These are phyloP conservation scores for Eurytemora carolleeae DNA, from an alignment of 1,140 invertebrate species.

Conservation along the genomic window DNA sequence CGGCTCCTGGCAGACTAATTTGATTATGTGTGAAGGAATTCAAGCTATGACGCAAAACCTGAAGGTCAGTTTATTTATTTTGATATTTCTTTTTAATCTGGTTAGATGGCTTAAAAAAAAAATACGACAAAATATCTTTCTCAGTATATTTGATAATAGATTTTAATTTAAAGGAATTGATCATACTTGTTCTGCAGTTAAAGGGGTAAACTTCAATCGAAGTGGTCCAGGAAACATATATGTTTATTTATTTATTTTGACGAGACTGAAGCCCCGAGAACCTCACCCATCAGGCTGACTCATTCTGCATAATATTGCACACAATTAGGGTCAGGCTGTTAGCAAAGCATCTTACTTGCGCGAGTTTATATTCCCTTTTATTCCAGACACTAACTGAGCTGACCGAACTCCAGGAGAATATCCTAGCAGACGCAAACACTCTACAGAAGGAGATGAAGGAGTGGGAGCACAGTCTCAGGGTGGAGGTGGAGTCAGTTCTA, in stretches of 20 bases:
- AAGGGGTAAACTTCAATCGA: no score
- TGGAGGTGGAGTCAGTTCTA: background rate
- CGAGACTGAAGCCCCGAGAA: background rate
- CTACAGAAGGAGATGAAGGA: background rate
- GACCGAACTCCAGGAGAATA: background rate
- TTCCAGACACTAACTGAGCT: background rate
- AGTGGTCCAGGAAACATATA: background rate
- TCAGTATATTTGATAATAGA: no score
- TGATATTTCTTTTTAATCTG: background rate
- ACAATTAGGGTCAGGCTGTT: background rate
- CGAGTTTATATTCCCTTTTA: no score
- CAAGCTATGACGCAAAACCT: background rate
- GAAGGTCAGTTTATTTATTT: background rate
- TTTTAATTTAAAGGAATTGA: no score
- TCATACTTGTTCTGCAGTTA: no score
- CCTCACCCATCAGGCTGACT: background rate
- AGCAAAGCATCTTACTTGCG: no score
- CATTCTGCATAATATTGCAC: background rate
- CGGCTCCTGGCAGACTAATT: background rate
- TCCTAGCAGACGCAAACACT: background rate
- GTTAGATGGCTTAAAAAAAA: background rate
- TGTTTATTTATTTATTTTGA: background rate
- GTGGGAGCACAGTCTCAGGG: background rate
- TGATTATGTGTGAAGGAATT: background rate
- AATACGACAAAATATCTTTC: background rate